Evolutionary conservation across 2,888 invertebrate genomes (phyloP).

Genomic region (Scelioninae gen. 2): DNA sequence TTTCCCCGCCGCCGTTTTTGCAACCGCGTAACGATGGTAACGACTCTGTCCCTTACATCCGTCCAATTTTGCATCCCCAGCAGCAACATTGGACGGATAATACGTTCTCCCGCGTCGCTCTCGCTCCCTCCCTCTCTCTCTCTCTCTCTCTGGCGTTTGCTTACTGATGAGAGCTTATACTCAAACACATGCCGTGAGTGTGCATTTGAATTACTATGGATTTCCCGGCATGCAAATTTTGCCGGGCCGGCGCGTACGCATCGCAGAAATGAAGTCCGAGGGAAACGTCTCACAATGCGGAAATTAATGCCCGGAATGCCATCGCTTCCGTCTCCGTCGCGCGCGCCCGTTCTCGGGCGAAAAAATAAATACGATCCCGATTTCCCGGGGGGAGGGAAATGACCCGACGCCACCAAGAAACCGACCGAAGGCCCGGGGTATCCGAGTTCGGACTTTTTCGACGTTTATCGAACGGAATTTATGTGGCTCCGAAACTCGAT

Average conservation of each 20-base stretch:
- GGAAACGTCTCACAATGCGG: conserved; percentile 49
- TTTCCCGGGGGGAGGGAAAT: conserved; percentile 45
- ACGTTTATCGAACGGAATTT: neutral
- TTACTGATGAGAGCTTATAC: conserved; percentile 57
- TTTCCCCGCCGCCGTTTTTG: too few relatives aligned
- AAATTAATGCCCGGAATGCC: conserved; percentile 49
- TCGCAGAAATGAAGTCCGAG: conserved; percentile 49
- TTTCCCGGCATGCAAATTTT: conserved; percentile 58
- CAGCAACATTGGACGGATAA: conserved; percentile 27
- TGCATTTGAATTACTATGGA: conserved; percentile 58
- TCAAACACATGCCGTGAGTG: conserved; percentile 54
- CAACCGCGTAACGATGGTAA: too few relatives aligned
- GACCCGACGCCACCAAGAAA: conserved; percentile 6
- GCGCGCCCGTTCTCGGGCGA: neutral
- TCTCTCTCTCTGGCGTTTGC: conserved; percentile 49
- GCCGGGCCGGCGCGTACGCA: conserved; percentile 38
- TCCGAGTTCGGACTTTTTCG: neutral
- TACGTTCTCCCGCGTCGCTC: conserved; percentile 18
- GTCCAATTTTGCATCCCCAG: conserved; percentile 18
- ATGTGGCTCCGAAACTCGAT: too few relatives aligned
- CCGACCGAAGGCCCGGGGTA: neutral
- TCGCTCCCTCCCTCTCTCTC: neutral
- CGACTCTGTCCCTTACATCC: conserved; percentile 15
- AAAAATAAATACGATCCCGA: conserved; percentile 52
- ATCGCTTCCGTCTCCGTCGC: neutral